Base-by-base conservation (phyloP, 2,888 invertebrate species). In the Heliconius erato region DNA sequence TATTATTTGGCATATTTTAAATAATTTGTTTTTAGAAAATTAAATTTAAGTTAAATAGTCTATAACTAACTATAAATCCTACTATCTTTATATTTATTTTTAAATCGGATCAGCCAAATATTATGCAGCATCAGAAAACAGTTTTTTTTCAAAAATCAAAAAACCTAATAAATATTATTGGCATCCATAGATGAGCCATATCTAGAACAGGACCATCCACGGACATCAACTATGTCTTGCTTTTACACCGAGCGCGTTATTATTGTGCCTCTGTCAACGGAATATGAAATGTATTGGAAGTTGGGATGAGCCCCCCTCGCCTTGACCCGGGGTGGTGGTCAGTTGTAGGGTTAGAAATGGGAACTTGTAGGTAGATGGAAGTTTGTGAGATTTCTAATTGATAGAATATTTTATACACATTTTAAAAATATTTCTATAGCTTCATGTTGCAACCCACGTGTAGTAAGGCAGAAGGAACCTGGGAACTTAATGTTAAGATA, bases 251-350 rank as follows among this genome's bases (percentile, higher is more conserved):
- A 89, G 91, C 90, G 92, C 93, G 94, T 95, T 94, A 95, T 95
- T 96, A 95, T 95, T 96, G 95, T 93, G 95, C 95, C 94, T 94
- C 95, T 95, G 96, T 96, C 96, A 95, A 94, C 95, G 95, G 95
- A 96, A 96, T 95, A 96, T 96, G 95, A 96, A 96, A 95, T 96
- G 95, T 96, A 95, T 96, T 95, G 95, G 94, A 91, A 91, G 91
- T 89, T 87, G 93, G 95, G 95, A 95, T 95, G 95, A 94, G 94
- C 92, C 88, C 86, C 83, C 87, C 78, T 78, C 90, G 88, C 91
- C 91, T 91, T 88, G 87, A 94, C 94, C 94, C 92, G 92, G 91
- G 91, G 87, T 88, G 92, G 90, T 89, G 94, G 94, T 91, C 93
- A 92, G 90, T 85, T 86, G 86, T 88, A 89, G 90, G 91, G 91